Conservation (phyloP, 2,113 vertebrate species). For the Psittacus erithacus region DNA sequence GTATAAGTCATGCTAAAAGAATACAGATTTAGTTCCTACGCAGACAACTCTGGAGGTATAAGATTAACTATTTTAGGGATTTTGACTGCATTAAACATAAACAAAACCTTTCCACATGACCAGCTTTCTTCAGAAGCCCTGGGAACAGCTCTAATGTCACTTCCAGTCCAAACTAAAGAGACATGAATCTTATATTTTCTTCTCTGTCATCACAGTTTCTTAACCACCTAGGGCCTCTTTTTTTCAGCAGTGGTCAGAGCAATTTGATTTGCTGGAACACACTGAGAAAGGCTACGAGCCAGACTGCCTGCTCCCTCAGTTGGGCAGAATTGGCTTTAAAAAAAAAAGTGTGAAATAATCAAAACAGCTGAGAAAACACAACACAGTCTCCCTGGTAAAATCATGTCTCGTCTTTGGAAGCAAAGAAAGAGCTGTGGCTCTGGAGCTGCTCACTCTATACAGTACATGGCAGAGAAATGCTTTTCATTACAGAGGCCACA, state of each 20-base stretch:
- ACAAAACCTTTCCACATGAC: constrained; percentile 9
- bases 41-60: neutral
- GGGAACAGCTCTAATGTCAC: constrained; percentile 50
- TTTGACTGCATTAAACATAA: constrained; percentile 3
- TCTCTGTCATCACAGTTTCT: constrained; percentile 45
- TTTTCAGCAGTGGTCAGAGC: neutral
- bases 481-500: neutral
- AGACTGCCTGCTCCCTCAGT: neutral
- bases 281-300: neutral
- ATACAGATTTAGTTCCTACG: constrained; percentile 9
- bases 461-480: neutral
- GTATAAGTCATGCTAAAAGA: neutral
- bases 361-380: constrained; percentile 66
- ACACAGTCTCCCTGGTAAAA: constrained; percentile 30
- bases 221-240: constrained; percentile 21
- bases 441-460: neutral
- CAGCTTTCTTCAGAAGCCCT: constrained; percentile 22
- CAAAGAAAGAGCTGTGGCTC: neutral
- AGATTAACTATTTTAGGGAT: constrained; percentile 6
- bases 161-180: constrained; percentile 46
- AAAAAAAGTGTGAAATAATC: constrained; percentile 39
- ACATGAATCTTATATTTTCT: constrained; percentile 62
- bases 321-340: neutral
- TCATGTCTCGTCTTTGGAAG: neutral
- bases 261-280: constrained; percentile 17